Conservation (phyloP, 2,888 invertebrate species). For the Steinernema hermaphroditum region DNA sequence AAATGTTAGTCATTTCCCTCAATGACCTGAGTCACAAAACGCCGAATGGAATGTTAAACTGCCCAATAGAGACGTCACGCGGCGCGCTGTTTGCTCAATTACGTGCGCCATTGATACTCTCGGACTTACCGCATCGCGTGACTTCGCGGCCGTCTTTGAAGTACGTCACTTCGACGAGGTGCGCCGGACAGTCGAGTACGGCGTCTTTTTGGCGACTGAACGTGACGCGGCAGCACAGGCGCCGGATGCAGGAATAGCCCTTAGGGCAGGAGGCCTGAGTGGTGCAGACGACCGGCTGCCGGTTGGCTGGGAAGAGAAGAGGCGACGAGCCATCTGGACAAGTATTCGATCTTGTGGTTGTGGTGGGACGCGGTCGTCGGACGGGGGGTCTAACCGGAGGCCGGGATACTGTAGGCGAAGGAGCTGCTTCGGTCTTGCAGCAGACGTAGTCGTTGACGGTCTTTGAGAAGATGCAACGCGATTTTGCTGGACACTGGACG, state of each 20-base stretch:
- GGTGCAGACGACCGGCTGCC: conserved; percentile 52
- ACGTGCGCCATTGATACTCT: conserved; percentile 4
- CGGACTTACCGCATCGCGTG: conserved; percentile 7
- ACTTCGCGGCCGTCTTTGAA: neutral
- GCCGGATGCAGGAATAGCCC: conserved; percentile 45
- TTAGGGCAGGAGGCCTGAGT: conserved; percentile 46
- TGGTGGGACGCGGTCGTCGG: conserved; percentile 14
- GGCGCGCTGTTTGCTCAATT: conserved; percentile 9
- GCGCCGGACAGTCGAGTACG: neutral
- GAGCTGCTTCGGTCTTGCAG: conserved; percentile 34
- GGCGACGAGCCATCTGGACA: conserved; percentile 51
- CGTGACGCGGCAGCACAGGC: conserved; percentile 43
- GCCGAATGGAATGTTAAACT: conserved; percentile 12
- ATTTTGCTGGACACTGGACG: conserved; percentile 32
- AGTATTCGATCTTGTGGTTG: conserved; percentile 17
- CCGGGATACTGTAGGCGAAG: neutral
- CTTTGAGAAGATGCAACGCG: conserved; percentile 42
- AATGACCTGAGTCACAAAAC: no score
- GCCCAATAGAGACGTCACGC: neutral
- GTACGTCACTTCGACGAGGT: conserved; percentile 5
- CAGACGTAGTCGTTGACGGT: conserved; percentile 46
- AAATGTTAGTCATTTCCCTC: no score
- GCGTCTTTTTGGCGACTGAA: neutral
- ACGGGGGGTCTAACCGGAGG: conserved; percentile 2
- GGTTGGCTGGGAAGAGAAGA: conserved; percentile 49